Percentiles rank a stretch among this genome's conserved stretches.
phyloP scores from a whole-genome alignment of 2,113 vertebrate species.

The Pomatorhinus ruficollis region DNA sequence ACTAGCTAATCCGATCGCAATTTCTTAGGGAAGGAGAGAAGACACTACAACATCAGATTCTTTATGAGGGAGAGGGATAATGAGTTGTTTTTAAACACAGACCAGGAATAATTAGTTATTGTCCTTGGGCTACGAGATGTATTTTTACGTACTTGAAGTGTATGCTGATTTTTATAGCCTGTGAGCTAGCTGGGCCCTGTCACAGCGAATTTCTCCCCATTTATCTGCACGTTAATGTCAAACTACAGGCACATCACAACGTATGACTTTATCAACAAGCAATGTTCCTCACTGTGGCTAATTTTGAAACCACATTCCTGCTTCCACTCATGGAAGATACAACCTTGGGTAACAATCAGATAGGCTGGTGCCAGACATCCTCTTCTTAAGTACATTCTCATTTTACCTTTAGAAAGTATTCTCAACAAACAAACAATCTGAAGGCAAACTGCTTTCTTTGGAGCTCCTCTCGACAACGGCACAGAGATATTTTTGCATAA shows the following conservation, averaged over 20 bases:
- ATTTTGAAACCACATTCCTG: constrained; percentile 51
- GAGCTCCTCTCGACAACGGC: neutral
- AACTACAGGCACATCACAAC: constrained; percentile 21
- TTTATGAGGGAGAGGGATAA: neutral
- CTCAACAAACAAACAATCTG: constrained; percentile 38
- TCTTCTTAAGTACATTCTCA: constrained; percentile 7
- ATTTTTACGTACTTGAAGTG: constrained; percentile 7
- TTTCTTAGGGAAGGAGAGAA: neutral
- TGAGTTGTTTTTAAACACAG: constrained; percentile 40
- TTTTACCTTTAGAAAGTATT: constrained; percentile 54
- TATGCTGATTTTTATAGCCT: neutral
- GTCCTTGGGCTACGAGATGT: neutral
- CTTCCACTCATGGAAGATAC: constrained; percentile 12
- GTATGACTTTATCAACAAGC: constrained; percentile 21
- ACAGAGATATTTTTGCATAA: neutral
- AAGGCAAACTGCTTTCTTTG: neutral
- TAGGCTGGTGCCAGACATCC: constrained; percentile 37
- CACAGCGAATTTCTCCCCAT: neutral
- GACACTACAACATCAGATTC: neutral
- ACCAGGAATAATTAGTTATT: constrained; percentile 20
- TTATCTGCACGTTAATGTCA: constrained; percentile 1
- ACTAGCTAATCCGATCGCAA: neutral
- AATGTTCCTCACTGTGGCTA: neutral
- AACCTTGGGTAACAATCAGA: constrained; percentile 34
- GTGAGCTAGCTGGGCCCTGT: neutral